These are phyloP conservation scores for Apamea crenata DNA, from an alignment of 2,888 invertebrate genomes.

Conservation along the genomic window DNA sequence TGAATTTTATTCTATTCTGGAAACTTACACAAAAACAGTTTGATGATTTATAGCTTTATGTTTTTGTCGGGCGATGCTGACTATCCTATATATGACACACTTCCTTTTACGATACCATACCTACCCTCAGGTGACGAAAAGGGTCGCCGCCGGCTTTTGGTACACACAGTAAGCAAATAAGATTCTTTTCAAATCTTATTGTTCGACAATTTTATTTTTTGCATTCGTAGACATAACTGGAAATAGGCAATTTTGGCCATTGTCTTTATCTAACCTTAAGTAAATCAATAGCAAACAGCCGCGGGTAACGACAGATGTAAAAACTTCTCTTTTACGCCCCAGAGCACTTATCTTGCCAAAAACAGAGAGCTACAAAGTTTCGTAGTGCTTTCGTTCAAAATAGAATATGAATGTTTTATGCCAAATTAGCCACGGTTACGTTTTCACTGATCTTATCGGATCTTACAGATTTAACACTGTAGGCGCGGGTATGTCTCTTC, in stretches of 20 bases:
- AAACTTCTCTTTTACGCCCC: constrained; percentile 6
- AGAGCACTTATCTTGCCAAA: constrained; percentile 2
- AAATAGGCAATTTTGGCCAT: not conserved
- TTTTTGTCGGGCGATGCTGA: not conserved
- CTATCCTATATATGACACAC: constrained; percentile 2
- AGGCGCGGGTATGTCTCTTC: not conserved
- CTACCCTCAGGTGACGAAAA: constrained; percentile 4
- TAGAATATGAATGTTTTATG: constrained; percentile 36
- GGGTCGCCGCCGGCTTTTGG: too few relatives aligned
- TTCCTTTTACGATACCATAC: constrained; percentile 1
- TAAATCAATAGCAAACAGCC: not conserved
- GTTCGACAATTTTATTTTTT: not conserved
- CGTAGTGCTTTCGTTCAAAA: constrained; percentile 27
- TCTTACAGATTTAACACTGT: constrained; percentile 15
- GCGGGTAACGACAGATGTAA: not conserved
- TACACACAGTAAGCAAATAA: not conserved
- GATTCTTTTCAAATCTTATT: constrained; percentile 8
- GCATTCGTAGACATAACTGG: not conserved
- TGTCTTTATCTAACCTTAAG: not conserved
- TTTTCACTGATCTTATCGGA: constrained; percentile 45
- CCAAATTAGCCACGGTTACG: constrained; percentile 16
- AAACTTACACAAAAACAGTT: not conserved
- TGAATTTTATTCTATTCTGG: too few relatives aligned
- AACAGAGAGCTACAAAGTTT: not conserved
- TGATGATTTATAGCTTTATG: not conserved